Conservation (phyloP, 1,140 invertebrate genomes). For the Leptinotarsa defecta region DNA sequence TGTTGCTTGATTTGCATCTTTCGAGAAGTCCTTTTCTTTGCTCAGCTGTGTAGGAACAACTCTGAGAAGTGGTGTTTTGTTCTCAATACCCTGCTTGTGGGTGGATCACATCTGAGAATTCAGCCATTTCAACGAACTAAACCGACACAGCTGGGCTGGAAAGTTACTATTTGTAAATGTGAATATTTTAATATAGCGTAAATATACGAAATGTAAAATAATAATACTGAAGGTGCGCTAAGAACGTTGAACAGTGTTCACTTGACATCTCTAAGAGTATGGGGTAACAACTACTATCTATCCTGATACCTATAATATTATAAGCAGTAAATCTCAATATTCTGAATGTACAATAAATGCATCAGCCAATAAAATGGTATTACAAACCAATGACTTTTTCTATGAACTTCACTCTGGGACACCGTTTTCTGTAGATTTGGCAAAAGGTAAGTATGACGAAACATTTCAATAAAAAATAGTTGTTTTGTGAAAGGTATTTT, state of each 20-base stretch:
- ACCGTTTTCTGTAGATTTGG: neutral
- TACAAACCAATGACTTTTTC: constrained; percentile 10
- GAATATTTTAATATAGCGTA: constrained; percentile 48
- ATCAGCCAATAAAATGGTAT: constrained; percentile 52
- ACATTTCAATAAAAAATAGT: no score
- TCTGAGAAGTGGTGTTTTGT: neutral
- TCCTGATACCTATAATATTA: constrained; percentile 51
- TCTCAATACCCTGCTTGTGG: no score
- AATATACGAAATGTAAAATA: constrained; percentile 36
- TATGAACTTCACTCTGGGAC: neutral
- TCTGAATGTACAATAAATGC: constrained; percentile 54
- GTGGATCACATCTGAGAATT: no score
- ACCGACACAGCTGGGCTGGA: neutral
- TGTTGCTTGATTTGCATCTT: constrained; percentile 8
- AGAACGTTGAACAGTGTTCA: constrained; percentile 25
- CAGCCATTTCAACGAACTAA: no score
- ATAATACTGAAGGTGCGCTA: constrained; percentile 43
- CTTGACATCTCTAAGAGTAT: constrained; percentile 34
- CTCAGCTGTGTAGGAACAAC: constrained; percentile 9
- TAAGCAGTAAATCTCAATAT: constrained; percentile 48
- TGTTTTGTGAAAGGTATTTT: no score
- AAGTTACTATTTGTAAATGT: constrained; percentile 44
- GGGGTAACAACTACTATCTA: constrained; percentile 48
- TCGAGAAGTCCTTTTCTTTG: neutral
- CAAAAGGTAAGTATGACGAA: no score